These are phyloP conservation scores for Tachina grossa DNA, from an alignment of 2,888 invertebrate genomes.

Conservation along the genomic window DNA sequence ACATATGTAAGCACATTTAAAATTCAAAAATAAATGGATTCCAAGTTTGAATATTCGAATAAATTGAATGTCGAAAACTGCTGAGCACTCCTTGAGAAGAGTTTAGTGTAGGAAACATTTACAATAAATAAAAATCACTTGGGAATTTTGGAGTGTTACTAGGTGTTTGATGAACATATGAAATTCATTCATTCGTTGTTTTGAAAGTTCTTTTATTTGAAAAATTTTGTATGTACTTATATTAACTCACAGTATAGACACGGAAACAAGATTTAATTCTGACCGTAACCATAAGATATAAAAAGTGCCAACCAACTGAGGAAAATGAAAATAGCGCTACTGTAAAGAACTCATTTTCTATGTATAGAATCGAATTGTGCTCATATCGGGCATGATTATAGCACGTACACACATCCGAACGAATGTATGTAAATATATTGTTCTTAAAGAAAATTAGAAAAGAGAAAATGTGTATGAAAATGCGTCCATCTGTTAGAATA, in stretches of 20 bases:
- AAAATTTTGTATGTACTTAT: background rate
- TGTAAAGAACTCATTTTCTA: slow-evolving; percentile 54
- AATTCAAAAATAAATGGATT: background rate
- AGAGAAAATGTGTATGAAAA: slow-evolving; percentile 36
- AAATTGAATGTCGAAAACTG: too few relatives aligned
- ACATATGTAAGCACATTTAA: too few relatives aligned
- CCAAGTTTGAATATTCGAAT: too few relatives aligned
- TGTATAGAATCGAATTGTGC: slow-evolving; percentile 53
- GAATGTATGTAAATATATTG: background rate
- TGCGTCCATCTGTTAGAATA: background rate
- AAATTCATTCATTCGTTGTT: too few relatives aligned
- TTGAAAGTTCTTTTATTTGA: too few relatives aligned
- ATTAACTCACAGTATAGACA: slow-evolving; percentile 55
- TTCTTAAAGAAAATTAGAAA: slow-evolving; percentile 25
- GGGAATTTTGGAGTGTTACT: too few relatives aligned
- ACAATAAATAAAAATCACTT: too few relatives aligned
- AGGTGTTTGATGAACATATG: too few relatives aligned
- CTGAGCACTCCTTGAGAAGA: too few relatives aligned
- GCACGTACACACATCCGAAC: background rate
- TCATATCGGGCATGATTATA: slow-evolving; percentile 24
- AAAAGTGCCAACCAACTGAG: slow-evolving; percentile 52
- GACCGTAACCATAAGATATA: slow-evolving; percentile 53
- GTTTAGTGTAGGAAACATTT: too few relatives aligned
- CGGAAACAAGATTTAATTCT: slow-evolving; percentile 53
- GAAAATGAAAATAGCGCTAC: slow-evolving; percentile 52